Base-by-base conservation (phyloP, 2,888 invertebrate species). In the Cyaniris semiargus region DNA sequence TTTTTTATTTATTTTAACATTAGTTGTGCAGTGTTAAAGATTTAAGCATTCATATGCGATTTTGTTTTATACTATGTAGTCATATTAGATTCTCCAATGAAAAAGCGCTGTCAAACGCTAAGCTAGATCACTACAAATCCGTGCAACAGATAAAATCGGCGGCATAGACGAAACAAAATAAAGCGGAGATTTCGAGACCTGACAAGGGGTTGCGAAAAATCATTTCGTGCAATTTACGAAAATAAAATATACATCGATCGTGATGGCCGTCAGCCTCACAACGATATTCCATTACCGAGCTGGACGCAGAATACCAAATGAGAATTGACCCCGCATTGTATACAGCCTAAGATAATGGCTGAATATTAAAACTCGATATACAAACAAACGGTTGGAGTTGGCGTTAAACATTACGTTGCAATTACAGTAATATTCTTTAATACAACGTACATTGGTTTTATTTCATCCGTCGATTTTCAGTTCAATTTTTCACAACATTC, bases 201-300 rank as follows among this genome's bases (percentile, higher is more conserved):
- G 90, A 90, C 89, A 89, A 89, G 91, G 92, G 90, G 90, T 90
- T 84, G 84, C 86, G 83, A 86, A 85, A 83, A 87, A 88, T 89
- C 89, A 89, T 89, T 89, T 87, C 85, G 85, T 85, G 87, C 89
- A 89, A 90, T 92, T 92, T 91, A 86, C 89, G 85, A 87, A 89
- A 90, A 91, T 92, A 92, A 92, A 91, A 90, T 90, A 91, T 89
- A 89, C 87, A 90, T 90, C 88, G 89, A 92, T 90, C 87, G 84
- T 85, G 81, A 80, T 81, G 80, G 84, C 85, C 86, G 84, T 83
- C 84, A 86, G 83, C 84, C 84, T 88, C 92, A 91, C 93, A 92
- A 82, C 91, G 89, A 88, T 92, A 91, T 93, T 92, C 93, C 93
- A 93, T 93, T 93, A 92, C 85, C 85, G 81, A 86, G 86, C 86